Conservation (phyloP, 1,140 invertebrate genomes). For the Pachypeltis micranthus region DNA sequence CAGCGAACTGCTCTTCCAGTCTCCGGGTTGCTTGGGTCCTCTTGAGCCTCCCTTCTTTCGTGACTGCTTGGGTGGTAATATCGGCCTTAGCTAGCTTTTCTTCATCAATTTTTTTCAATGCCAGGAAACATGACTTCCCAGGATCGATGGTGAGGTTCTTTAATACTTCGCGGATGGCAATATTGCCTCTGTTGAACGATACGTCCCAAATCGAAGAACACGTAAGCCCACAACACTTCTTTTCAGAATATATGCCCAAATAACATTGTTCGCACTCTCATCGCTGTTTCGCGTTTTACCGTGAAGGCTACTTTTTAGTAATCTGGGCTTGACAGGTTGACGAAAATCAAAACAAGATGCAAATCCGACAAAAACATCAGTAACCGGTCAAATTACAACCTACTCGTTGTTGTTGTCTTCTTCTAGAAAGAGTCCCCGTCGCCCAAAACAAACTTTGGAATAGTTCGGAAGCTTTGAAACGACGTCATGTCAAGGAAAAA, state of each 20-base stretch:
- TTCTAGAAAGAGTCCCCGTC: no score
- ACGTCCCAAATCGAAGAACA: not conserved
- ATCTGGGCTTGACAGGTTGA: not conserved
- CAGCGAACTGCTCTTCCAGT: not conserved
- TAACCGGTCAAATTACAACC: no score
- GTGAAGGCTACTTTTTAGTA: not conserved
- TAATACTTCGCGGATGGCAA: not conserved
- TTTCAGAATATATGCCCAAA: not conserved
- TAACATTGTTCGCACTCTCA: not conserved
- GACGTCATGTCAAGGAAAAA: no score
- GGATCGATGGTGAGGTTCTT: not conserved
- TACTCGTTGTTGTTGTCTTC: no score
- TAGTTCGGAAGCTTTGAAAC: no score
- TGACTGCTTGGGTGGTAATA: not conserved
- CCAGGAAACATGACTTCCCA: not conserved
- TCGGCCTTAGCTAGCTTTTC: not conserved
- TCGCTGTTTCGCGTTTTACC: not conserved
- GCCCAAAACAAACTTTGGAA: no score
- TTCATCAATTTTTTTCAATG: not conserved
- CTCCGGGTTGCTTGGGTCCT: not conserved
- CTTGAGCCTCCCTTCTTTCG: not conserved
- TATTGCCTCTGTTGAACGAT: not conserved
- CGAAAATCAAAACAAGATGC: no score
- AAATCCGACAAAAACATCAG: no score
- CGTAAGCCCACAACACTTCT: not conserved